phyloP scores from a whole-genome alignment of 2,797 vertebrate genomes.

The Pangasius sanitwongsei region DNA sequence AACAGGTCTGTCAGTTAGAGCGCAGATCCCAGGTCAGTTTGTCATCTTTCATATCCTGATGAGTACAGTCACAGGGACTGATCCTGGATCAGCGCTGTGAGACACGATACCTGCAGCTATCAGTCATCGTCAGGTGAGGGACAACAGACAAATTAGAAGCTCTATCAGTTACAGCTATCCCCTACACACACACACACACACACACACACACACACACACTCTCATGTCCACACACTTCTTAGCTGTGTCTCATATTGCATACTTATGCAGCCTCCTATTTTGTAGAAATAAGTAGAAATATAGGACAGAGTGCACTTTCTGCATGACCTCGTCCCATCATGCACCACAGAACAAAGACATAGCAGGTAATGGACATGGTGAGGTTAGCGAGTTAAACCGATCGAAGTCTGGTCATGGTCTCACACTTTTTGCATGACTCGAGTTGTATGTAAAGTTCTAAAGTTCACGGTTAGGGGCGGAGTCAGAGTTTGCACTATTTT shows the following conservation, averaged over 20 bases:
- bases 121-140: constrained; percentile 59
- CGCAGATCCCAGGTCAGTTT: constrained; percentile 22
- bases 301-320: background rate
- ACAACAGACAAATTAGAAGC: constrained; percentile 55
- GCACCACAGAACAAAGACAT: background rate
- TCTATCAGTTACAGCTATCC: constrained; percentile 55
- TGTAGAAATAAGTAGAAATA: background rate
- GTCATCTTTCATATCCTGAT: constrained; percentile 21
- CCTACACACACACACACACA: constrained; percentile 15
- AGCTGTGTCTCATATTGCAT: background rate
- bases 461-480: background rate
- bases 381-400: background rate
- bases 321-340: background rate
- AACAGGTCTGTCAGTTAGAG: background rate
- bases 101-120: constrained; percentile 47
- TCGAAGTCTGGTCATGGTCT: background rate
- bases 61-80: background rate
- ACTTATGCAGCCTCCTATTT: background rate
- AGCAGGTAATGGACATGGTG: background rate
- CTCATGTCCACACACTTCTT: background rate
- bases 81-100: constrained; percentile 12
- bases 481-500: background rate
- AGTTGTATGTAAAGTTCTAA: background rate
- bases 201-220: constrained; percentile 1
- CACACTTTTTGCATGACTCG: background rate